Percentiles rank a stretch among this genome's conserved stretches.
phyloP scores from a whole-genome alignment of 37 sponge, comb jelly and placozoan genomes.

The Cliona cf. orientalis region DNA sequence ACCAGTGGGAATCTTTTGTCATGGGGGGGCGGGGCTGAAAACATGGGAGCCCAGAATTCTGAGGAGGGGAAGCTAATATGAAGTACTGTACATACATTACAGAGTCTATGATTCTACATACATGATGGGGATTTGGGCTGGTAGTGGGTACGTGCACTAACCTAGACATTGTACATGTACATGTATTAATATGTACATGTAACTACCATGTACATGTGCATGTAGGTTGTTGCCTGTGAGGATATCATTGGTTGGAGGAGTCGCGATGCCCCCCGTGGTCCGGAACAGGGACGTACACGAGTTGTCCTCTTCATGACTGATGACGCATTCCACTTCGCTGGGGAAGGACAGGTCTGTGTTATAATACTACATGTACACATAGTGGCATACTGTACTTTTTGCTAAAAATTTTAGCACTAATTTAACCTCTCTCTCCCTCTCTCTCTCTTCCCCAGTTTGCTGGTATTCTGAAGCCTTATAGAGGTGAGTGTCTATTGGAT shows the following conservation, averaged over 20 bases:
- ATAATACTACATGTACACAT: background rate
- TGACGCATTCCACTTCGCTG: conserved; percentile 40
- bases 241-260: conserved; percentile 20
- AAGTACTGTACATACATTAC: too few relatives aligned
- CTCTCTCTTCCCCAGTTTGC: conserved; percentile 11
- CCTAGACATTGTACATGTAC: background rate
- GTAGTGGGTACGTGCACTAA: too few relatives aligned
- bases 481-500: conserved; percentile 39
- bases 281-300: background rate
- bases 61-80: too few relatives aligned
- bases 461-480: conserved; percentile 52
- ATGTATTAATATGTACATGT: background rate
- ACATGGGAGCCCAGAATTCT: too few relatives aligned
- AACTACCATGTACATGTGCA: background rate
- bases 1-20: too few relatives aligned
- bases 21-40: too few relatives aligned
- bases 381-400: background rate
- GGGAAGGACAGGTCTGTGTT: conserved; percentile 43
- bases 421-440: background rate
- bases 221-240: conserved; percentile 38
- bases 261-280: background rate
- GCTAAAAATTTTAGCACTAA: background rate
- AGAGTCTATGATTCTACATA: too few relatives aligned
- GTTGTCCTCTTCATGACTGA: conserved; percentile 53
- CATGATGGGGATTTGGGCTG: too few relatives aligned